phyloP scores from a whole-genome alignment of 2,888 invertebrate genomes.

The Ferrisia virgata region DNA sequence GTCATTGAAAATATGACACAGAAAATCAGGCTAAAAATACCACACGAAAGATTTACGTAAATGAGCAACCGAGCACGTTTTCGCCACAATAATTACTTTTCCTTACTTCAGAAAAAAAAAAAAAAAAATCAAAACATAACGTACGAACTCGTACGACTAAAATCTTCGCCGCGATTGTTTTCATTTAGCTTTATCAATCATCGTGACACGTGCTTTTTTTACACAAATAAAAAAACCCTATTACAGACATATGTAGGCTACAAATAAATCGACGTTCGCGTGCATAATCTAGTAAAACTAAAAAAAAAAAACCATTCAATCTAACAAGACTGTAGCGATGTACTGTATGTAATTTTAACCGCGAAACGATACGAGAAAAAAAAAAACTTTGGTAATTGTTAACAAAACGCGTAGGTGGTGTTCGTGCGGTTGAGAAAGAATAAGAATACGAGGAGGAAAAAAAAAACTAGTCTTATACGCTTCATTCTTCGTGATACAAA shows the following conservation, averaged over 20 bases:
- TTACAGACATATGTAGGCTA: not conserved
- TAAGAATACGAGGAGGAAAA: too few species aligned
- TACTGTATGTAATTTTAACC: conserved; percentile 8
- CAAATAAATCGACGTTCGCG: conserved; percentile 7
- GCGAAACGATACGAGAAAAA: not conserved
- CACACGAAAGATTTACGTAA: too few species aligned
- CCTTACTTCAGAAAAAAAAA: not conserved
- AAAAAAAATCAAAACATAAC: not conserved
- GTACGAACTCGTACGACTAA: too few species aligned
- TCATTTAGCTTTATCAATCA: not conserved
- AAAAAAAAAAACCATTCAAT: too few species aligned
- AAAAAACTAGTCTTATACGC: not conserved
- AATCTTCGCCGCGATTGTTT: not conserved
- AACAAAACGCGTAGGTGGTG: not conserved
- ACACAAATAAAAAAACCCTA: not conserved
- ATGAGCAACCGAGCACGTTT: too few species aligned
- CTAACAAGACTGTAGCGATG: too few species aligned
- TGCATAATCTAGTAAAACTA: not conserved
- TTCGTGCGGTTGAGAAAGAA: not conserved
- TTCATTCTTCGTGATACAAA: conserved; percentile 13
- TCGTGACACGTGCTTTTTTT: not conserved
- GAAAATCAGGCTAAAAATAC: too few species aligned
- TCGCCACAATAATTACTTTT: too few species aligned
- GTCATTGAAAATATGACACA: too few species aligned
- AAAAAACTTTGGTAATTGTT: not conserved